These are phyloP conservation scores for Psittacus erithacus DNA, from an alignment of 2,113 vertebrate species.

Conservation along the genomic window DNA sequence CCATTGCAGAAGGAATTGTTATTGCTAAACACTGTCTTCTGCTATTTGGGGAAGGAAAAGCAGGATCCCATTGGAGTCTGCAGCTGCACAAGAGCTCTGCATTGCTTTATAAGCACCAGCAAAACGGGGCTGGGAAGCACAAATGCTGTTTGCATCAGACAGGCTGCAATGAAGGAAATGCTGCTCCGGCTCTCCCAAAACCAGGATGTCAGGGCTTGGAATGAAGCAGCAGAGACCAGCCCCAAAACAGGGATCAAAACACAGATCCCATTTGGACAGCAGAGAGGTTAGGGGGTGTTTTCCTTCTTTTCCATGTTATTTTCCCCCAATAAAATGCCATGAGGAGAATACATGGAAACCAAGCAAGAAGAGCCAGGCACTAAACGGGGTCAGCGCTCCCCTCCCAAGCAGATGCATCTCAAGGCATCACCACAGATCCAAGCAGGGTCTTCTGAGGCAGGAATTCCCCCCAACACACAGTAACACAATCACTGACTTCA, in stretches of 20 bases:
- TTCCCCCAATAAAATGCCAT: neutral
- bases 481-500: neutral
- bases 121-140: accelerated
- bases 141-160: neutral
- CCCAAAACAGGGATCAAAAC: accelerated
- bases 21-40: neutral
- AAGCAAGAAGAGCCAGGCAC: neutral
- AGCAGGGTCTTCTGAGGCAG: neutral
- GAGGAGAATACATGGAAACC: accelerated
- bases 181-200: neutral
- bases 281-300: neutral
- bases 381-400: accelerated
- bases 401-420: neutral
- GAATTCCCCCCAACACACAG: neutral
- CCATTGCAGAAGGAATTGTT: neutral
- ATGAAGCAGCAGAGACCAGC: neutral
- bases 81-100: neutral
- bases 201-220: accelerated
- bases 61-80: neutral
- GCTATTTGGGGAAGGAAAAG: neutral
- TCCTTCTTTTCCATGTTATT: neutral
- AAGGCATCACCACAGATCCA: accelerated
- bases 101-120: neutral
- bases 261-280: neutral
- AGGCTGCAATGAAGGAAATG: accelerated